Conservation (phyloP, 2,797 vertebrate genomes). For the Thripadectes ignobilis region DNA sequence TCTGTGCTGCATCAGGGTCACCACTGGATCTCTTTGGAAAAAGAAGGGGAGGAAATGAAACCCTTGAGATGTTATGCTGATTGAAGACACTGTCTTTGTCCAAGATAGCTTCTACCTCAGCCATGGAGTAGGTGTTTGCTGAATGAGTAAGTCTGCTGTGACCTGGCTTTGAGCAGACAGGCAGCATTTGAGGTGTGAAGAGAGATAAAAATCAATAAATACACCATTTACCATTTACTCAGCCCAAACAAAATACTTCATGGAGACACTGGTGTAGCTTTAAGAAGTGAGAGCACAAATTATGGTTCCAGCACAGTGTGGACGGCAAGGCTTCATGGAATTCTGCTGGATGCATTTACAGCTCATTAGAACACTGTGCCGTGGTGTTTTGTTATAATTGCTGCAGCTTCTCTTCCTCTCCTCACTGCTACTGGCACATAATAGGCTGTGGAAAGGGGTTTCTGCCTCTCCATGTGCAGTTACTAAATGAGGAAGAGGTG, state of each 20-base stretch:
- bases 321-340: neutral
- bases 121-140: neutral
- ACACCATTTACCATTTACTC: conserved; percentile 19
- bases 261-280: neutral
- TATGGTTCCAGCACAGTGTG: neutral
- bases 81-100: neutral
- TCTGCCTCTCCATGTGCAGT: neutral
- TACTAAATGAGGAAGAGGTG: neutral
- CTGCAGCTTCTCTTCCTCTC: neutral
- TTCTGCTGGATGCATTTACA: neutral
- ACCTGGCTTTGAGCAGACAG: neutral
- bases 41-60: neutral
- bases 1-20: neutral
- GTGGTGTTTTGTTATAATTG: neutral
- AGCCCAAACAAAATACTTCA: conserved; percentile 35
- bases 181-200: conserved; percentile 2
- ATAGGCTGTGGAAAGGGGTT: neutral
- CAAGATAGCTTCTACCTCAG: neutral
- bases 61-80: neutral
- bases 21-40: neutral
- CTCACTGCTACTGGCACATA: neutral
- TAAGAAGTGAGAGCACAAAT: neutral
- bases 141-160: neutral
- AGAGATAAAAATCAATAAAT: conserved; percentile 46
- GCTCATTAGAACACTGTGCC: neutral